Conservation (phyloP, 2,888 invertebrate species). For the Microctonus hyperodae region DNA sequence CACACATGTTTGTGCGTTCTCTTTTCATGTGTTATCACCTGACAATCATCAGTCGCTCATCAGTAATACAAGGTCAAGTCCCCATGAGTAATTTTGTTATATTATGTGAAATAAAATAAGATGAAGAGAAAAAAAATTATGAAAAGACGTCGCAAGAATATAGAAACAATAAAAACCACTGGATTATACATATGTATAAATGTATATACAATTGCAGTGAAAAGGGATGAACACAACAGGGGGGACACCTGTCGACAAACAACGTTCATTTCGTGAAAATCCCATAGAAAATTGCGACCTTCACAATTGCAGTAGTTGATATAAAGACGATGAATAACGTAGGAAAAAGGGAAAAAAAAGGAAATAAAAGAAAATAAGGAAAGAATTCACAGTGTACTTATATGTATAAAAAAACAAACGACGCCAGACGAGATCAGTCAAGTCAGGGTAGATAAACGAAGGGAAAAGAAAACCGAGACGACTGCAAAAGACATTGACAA, state of each 20-base stretch:
- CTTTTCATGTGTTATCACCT: too few relatives aligned
- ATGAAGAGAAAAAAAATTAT: slow-evolving; percentile 13
- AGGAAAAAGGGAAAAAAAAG: neutral
- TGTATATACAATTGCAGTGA: too few relatives aligned
- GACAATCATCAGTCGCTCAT: neutral
- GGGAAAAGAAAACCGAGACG: slow-evolving; percentile 13
- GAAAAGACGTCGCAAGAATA: neutral
- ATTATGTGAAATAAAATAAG: slow-evolving; percentile 12
- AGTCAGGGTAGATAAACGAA: neutral
- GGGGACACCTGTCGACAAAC: slow-evolving; percentile 39
- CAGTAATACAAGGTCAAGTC: neutral
- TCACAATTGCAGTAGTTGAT: slow-evolving; percentile 1
- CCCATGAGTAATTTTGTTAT: slow-evolving; percentile 10
- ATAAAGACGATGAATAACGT: neutral
- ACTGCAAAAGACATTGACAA: neutral
- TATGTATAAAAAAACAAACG: slow-evolving; percentile 10
- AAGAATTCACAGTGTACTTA: slow-evolving; percentile 1
- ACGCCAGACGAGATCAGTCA: slow-evolving; percentile 29
- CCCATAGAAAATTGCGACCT: slow-evolving; percentile 21
- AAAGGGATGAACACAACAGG: slow-evolving; percentile 20
- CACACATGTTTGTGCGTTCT: too few relatives aligned
- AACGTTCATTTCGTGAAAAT: slow-evolving; percentile 35
- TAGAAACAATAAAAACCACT: slow-evolving; percentile 19
- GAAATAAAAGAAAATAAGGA: neutral
- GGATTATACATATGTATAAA: neutral